Evolutionary conservation across 2,888 invertebrate genomes (phyloP), one percentile per base, ranked within the genome.

Genomic region (Plusia festucae): DNA sequence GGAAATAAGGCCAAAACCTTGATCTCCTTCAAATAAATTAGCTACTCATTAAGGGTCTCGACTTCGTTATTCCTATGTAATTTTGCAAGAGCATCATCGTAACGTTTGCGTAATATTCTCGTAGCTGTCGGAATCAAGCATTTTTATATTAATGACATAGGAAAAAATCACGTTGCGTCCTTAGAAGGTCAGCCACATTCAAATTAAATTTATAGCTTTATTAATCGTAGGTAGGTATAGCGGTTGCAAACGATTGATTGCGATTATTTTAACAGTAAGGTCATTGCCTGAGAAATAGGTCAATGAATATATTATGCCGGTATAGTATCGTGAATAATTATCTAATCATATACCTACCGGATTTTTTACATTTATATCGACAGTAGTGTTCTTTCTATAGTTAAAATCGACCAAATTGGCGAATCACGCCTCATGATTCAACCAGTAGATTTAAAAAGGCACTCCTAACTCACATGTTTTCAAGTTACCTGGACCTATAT

Each of bases 101-200:
- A 22, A 60, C 44, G 27, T 61, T 74, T 58, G 57, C 62, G 66
- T 70, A 59, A n/a, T 18, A 30, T 34, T 53, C n/a, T n/a, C n/a
- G n/a, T n/a, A n/a, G 46, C 27, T 30, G 53, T 74, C 57, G 60
- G 54, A 57, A 53, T 53, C 65, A 60, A 65, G 22, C n/a, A 53
- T 13, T 53, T 60, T 30, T 16, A 16, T 27, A 64, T 58, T 52
- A 59, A 60, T 60, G 34, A 49, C 13, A 32, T 52, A 40, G 8
- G 5, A 16, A 15, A 44, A 27, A 16, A 27, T 57, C 18, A 30
- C 49, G 56, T 57, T 20, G 22, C 59, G 51, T 32, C 20, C 20
- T 64, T 15, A 34, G 22, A 56, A 65, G 69, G 74, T 59, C 49
- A 61, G 7, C 59, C 4, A 58, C n/a, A 53, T 40, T 49, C 20